Conservation (phyloP, 1,140 invertebrate genomes). For the Bradysia coprophila region DNA sequence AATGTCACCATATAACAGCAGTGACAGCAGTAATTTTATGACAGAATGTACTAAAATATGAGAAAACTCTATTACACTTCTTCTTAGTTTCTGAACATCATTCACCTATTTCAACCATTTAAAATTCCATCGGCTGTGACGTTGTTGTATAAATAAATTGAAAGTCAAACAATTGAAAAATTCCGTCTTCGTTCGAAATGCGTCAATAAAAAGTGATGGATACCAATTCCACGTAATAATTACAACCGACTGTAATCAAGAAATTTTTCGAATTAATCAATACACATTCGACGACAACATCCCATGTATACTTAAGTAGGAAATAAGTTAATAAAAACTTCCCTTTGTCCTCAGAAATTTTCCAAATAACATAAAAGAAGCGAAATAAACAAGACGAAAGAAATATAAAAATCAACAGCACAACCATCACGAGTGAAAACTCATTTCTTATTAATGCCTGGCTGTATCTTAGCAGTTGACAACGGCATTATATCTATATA, state of each 20-base stretch:
- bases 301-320: not conserved
- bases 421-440: not conserved
- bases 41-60: too few relatives aligned
- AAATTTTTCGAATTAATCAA: not conserved
- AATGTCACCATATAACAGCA: too few relatives aligned
- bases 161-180: too few relatives aligned
- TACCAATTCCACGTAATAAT: too few relatives aligned
- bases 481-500: not conserved
- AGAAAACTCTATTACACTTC: too few relatives aligned
- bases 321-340: not conserved
- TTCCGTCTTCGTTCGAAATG: not conserved
- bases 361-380: slow-evolving; percentile 11
- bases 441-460: not conserved
- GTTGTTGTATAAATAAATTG: not conserved
- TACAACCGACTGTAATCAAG: too few relatives aligned
- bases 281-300: not conserved
- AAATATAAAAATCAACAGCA: slow-evolving; percentile 4
- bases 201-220: not conserved
- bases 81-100: too few relatives aligned
- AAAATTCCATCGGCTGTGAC: too few relatives aligned
- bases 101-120: too few relatives aligned
- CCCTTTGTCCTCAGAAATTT: not conserved
- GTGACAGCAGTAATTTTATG: too few relatives aligned
- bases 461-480: not conserved
- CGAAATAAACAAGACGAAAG: slow-evolving; percentile 2